Evolutionary conservation across 1,140 invertebrate genomes (phyloP).

Genomic region (Drosophila subpulchrella): DNA sequence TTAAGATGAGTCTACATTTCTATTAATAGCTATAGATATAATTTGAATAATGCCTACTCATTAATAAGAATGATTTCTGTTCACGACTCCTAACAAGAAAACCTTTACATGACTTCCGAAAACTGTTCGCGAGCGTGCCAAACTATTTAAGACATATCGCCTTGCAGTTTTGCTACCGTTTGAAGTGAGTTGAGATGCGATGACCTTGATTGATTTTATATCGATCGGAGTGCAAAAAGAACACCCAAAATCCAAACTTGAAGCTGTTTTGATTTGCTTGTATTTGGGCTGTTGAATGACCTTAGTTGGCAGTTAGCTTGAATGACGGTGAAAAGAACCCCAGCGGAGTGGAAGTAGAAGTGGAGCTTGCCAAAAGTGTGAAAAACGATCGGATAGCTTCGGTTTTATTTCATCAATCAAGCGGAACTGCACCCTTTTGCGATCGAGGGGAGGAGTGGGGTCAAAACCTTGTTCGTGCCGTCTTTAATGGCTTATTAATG

Average conservation of each 20-base stretch:
- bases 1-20: neutral
- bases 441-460: constrained; percentile 10
- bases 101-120: constrained; percentile 21
- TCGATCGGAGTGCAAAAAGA: constrained; percentile 47
- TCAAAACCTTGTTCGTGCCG: constrained; percentile 61
- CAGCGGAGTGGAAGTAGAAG: constrained; percentile 24
- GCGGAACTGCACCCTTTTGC: constrained; percentile 59
- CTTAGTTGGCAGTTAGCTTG: constrained; percentile 18
- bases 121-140: constrained; percentile 18
- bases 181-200: constrained; percentile 32
- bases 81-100: neutral
- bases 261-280: constrained; percentile 27
- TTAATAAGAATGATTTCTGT: neutral
- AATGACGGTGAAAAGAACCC: constrained; percentile 20
- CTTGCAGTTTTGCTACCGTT: constrained; percentile 49
- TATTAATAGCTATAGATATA: no score
- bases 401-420: constrained; percentile 64
- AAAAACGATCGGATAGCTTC: constrained; percentile 47
- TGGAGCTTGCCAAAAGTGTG: constrained; percentile 42
- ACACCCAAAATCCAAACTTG: constrained; percentile 30
- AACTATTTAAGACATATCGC: constrained; percentile 17
- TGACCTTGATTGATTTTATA: constrained; percentile 36
- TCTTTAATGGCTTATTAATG: constrained; percentile 75
- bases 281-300: constrained; percentile 30
- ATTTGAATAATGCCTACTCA: constrained; percentile 4